Conservation (phyloP, 2,888 invertebrate genomes). For the Acleris laterana region DNA sequence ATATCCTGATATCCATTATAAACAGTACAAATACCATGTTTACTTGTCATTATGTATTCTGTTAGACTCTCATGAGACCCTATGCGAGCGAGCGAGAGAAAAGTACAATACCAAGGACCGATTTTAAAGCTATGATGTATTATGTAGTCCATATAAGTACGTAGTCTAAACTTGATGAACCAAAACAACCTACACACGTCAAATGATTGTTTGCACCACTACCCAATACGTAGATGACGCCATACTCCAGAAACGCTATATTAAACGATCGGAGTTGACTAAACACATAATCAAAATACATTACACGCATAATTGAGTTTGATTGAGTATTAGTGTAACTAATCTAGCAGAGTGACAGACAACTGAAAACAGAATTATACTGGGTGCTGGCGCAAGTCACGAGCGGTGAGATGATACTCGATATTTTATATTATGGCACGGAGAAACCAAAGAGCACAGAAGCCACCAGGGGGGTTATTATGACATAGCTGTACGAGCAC, state of each 20-base stretch:
- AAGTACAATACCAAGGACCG: too few species aligned
- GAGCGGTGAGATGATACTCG: background rate
- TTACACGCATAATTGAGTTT: constrained; percentile 37
- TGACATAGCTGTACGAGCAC: too few species aligned
- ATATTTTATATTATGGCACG: background rate
- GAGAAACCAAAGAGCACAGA: too few species aligned
- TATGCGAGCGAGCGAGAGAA: too few species aligned
- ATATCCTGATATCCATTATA: too few species aligned
- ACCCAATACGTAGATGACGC: background rate
- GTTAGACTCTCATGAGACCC: too few species aligned
- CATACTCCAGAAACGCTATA: constrained; percentile 10
- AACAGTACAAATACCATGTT: too few species aligned
- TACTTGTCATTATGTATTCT: too few species aligned
- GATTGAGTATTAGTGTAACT: constrained; percentile 38
- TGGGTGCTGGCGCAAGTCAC: constrained; percentile 2
- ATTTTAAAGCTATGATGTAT: too few species aligned
- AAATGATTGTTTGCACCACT: background rate
- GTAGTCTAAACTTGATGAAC: too few species aligned
- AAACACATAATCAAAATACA: constrained; percentile 36
- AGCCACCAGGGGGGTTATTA: too few species aligned
- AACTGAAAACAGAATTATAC: constrained; percentile 34
- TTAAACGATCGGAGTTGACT: constrained; percentile 25
- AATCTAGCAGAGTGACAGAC: constrained; percentile 33
- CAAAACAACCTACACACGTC: background rate
- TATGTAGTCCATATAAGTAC: too few species aligned